phyloP scores from a whole-genome alignment of 2,113 vertebrate genomes.

The human region GRCh38 chr6:165756501-165757000 shows the following conservation, averaged over 20 bases:
- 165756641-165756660: neutral
- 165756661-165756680: accelerated
- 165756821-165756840: no score
- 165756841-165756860: accelerated
- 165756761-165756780: no score
- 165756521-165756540: neutral
- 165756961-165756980: neutral
- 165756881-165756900: accelerated
- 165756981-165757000: no score
- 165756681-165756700: neutral
- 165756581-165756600: accelerated
- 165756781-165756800: neutral
- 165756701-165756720: neutral
- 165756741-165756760: no score
- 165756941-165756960: neutral
- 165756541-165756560: neutral
- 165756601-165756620: accelerated
- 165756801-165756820: no score
- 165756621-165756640: accelerated
- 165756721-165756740: no score
- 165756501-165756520: accelerated
- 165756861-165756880: neutral
- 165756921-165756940: neutral
- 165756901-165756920: neutral
- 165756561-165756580: neutral